A percentile compares a stretch with the other conserved stretches of the same genome.
phyloP scores from a whole-genome alignment of 2,113 vertebrate genomes.

The Sceloporus tristichus region DNA sequence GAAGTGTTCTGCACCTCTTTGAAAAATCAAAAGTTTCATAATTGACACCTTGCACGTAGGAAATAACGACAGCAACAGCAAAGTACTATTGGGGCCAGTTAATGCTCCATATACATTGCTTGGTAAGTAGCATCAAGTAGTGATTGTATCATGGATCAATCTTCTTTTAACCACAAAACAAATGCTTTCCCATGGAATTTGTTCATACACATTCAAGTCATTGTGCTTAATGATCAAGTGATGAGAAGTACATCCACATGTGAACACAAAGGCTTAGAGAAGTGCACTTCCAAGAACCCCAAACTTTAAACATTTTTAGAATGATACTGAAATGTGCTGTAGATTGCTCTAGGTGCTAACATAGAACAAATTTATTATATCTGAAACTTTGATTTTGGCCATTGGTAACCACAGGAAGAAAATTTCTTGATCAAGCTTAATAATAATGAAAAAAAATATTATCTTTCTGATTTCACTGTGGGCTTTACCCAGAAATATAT shows the following conservation, averaged over 20 bases:
- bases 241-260: not conserved
- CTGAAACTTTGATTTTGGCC: not conserved
- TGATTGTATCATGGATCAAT: not conserved
- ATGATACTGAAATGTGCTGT: not conserved
- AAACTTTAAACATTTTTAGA: not conserved
- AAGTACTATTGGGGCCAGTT: not conserved
- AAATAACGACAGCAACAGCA: not conserved
- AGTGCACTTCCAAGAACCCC: not conserved
- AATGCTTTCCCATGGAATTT: not conserved
- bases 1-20: constrained; percentile 68
- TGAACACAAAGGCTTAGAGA: not conserved
- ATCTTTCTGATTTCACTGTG: not conserved
- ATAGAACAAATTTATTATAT: not conserved
- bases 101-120: too few relatives aligned
- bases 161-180: not conserved
- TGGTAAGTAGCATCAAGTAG: not conserved
- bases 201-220: not conserved
- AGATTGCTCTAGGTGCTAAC: not conserved
- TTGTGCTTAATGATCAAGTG: not conserved
- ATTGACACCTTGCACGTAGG: not conserved
- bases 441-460: not conserved
- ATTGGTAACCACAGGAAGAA: constrained; percentile 6
- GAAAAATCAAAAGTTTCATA: constrained; percentile 9
- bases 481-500: not conserved
- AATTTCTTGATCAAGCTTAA: not conserved